These are phyloP conservation scores for Globia sparganii DNA, from an alignment of 2,888 invertebrate species.

Conservation along the genomic window DNA sequence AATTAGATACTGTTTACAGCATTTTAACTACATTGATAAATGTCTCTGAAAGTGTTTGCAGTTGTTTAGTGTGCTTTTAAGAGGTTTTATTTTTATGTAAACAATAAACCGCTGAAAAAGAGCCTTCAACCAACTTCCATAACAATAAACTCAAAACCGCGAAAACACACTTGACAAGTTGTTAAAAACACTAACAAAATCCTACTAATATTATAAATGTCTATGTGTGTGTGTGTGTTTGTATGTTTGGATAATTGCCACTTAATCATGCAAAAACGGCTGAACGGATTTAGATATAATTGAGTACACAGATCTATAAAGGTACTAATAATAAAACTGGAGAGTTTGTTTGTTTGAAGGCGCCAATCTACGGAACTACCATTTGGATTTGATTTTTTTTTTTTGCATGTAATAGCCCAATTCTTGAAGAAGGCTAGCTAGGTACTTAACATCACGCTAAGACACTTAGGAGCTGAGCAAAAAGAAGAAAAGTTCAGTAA, in stretches of 20 bases:
- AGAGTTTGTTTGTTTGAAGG: too few relatives aligned
- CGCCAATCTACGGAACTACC: too few relatives aligned
- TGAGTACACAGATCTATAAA: neutral
- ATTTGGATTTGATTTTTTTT: too few relatives aligned
- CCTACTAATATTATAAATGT: neutral
- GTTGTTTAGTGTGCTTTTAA: neutral
- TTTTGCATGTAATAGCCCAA: too few relatives aligned
- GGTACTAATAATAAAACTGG: too few relatives aligned
- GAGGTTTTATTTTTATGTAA: constrained; percentile 1
- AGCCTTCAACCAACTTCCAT: constrained; percentile 9
- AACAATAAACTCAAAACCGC: constrained; percentile 35
- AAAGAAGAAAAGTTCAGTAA: too few relatives aligned
- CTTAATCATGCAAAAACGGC: neutral
- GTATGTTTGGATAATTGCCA: neutral
- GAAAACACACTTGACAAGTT: constrained; percentile 52
- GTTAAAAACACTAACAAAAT: constrained; percentile 49
- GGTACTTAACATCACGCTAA: too few relatives aligned
- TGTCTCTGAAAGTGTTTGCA: neutral
- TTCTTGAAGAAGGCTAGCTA: too few relatives aligned
- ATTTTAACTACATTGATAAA: neutral
- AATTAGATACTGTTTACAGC: too few relatives aligned
- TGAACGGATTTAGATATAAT: neutral
- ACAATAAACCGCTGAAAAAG: constrained; percentile 9
- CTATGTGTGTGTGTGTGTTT: neutral
- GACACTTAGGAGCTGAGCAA: too few relatives aligned